phyloP scores from a whole-genome alignment of 2,797 vertebrate species.

The Acrossocheilus wenchowensis region DNA sequence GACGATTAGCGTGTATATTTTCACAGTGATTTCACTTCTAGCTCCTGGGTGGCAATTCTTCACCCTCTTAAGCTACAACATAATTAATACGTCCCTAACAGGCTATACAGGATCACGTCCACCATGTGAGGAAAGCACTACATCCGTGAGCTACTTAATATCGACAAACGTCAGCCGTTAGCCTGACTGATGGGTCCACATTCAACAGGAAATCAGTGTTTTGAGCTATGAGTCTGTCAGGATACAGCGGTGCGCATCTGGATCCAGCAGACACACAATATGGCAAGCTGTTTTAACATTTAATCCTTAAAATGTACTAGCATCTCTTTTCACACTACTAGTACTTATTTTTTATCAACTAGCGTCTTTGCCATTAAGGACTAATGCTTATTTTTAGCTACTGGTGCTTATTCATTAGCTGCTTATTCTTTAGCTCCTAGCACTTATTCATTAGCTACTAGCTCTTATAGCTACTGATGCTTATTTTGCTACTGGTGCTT shows the following conservation, averaged over 20 bases:
- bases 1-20: conserved; percentile 5
- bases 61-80: background rate
- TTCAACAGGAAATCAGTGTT: background rate
- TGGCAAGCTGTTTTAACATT: background rate
- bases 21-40: conserved; percentile 12
- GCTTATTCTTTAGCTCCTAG: no score
- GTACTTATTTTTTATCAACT: background rate
- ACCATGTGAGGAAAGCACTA: background rate
- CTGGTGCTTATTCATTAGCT: background rate
- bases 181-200: conserved; percentile 24
- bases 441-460: no score
- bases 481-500: rapidly evolving
- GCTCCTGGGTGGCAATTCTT: conserved; percentile 8
- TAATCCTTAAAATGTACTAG: background rate
- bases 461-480: no score
- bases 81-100: background rate
- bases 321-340: background rate
- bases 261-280: conserved; percentile 8
- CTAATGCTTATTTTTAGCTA: background rate
- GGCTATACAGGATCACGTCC: background rate
- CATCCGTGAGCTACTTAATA: background rate
- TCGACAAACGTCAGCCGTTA: conserved; percentile 14
- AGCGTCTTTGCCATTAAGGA: no score
- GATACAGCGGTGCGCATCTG: conserved; percentile 13
- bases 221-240: conserved; percentile 29